Base-by-base conservation (phyloP, 1,140 invertebrate genomes). In the Pteromalus puparum region DNA sequence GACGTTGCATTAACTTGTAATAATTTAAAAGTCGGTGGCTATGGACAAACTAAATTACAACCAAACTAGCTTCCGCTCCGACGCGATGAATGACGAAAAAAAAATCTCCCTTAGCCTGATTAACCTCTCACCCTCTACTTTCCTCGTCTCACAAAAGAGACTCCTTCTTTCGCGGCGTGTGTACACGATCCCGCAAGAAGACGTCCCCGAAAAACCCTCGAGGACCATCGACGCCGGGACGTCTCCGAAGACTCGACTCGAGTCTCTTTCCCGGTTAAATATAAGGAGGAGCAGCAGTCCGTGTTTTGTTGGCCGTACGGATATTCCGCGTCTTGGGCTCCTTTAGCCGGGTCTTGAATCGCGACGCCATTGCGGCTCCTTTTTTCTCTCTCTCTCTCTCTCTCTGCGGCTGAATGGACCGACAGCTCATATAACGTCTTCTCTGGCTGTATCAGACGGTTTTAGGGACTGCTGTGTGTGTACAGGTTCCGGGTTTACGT, bases 301-400 rank as follows among this genome's bases (percentile, higher is more conserved):
- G 78, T 61, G 53, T 61, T 61, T 85, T 82, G 84, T 85, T 82
- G 80, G 80, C 79, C 68, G 74, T 85, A 82, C 80, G 75, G 79
- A 81, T 85, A 68, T 85, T 81, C 72, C 21, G 5, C 53, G 21
- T 61, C 53, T 61, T n/a, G 53, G 53, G 21, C 53, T 61, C 53
- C 18, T 61, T 61, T 61, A 0, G 18, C 21, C 4, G 21, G 53
- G 18, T n/a, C 21, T 61, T n/a, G 53, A n/a, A 18, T 61, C 2
- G 6, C 18, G 53, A 7, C 18, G 2, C 18, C 53, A 7, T 61
- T 5, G 30, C 30, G 30, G 3, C 30, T 34, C 0, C 6, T 0
- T 34, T 5, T 34, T 5, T 34, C 30, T 34, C 30, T 34, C 30
- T 34, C 30, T 34, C 30, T 34, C 30, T 61, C 18, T 48, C 10